Percentiles rank a stretch among this genome's conserved stretches.
Conservation (phyloP, 2,888 invertebrate species). For the Tenthredo mesomela region DNA sequence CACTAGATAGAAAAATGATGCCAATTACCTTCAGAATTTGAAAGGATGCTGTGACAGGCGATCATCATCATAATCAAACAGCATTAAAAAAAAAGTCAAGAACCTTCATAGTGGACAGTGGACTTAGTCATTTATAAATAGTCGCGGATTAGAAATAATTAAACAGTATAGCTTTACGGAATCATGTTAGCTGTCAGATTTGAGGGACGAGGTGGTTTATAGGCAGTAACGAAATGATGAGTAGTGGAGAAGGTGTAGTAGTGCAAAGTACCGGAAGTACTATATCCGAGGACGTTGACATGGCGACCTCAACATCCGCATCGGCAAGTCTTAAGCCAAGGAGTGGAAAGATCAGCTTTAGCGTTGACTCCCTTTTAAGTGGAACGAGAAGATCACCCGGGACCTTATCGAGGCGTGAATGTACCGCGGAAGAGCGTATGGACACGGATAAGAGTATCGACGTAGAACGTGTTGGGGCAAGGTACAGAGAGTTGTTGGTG, state of each 20-base stretch:
- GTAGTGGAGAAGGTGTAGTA: slow-evolving; percentile 43
- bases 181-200: slow-evolving; percentile 14
- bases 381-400: slow-evolving; percentile 69
- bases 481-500: slow-evolving; percentile 71
- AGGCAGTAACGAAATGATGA: slow-evolving; percentile 24
- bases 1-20: slow-evolving; percentile 5
- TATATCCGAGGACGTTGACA: slow-evolving; percentile 69
- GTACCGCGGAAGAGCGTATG: slow-evolving; percentile 37
- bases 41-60: not conserved
- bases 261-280: slow-evolving; percentile 56
- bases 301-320: slow-evolving; percentile 72
- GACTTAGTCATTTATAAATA: not conserved
- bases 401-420: slow-evolving; percentile 42
- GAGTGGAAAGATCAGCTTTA: slow-evolving; percentile 85
- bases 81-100: not conserved
- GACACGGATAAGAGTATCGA: slow-evolving; percentile 68
- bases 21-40: not conserved
- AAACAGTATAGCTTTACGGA: not conserved
- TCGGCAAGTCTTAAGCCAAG: slow-evolving; percentile 72
- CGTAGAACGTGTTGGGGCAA: slow-evolving; percentile 65
- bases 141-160: not conserved
- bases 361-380: slow-evolving; percentile 84
- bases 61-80: not conserved
- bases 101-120: not conserved
- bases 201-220: slow-evolving; percentile 45